Evolutionary conservation across 2,888 invertebrate genomes (phyloP).

Genomic region (Spisula solida): DNA sequence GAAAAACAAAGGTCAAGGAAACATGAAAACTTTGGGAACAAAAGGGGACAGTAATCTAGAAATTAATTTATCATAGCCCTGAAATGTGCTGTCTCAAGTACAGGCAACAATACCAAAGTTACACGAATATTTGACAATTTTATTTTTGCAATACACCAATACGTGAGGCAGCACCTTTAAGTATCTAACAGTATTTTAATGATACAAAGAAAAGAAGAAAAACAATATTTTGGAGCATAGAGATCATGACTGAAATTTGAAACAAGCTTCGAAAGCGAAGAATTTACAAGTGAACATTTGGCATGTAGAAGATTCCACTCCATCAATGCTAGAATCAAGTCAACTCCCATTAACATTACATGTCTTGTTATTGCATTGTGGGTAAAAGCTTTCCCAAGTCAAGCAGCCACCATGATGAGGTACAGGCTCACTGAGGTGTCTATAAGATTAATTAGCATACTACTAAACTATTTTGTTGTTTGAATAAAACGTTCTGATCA

Average conservation of each 20-base stretch:
- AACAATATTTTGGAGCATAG: neutral
- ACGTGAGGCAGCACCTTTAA: too few relatives aligned
- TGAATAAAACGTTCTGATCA: too few relatives aligned
- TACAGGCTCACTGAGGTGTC: neutral
- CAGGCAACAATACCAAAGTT: too few relatives aligned
- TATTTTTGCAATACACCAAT: too few relatives aligned
- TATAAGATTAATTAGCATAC: neutral
- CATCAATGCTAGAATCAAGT: conserved; percentile 43
- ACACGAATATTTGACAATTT: too few relatives aligned
- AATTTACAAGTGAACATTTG: conserved; percentile 7
- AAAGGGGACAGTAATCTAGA: too few relatives aligned
- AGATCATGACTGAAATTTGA: neutral
- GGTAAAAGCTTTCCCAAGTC: conserved; percentile 30
- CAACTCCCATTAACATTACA: conserved; percentile 45
- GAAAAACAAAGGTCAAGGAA: too few relatives aligned
- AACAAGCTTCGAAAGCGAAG: neutral
- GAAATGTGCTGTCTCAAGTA: too few relatives aligned
- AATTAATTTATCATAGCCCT: too few relatives aligned
- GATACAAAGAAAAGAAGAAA: too few relatives aligned
- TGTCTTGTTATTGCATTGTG: conserved; percentile 50
- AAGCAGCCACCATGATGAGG: neutral
- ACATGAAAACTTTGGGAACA: too few relatives aligned
- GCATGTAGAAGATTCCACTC: conserved; percentile 36
- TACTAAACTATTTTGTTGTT: neutral
- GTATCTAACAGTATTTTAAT: too few relatives aligned